A percentile compares a stretch with the other conserved stretches of the same genome.
phyloP scores from a whole-genome alignment of 1,140 invertebrate species.

The Temnothorax nylanderi region DNA sequence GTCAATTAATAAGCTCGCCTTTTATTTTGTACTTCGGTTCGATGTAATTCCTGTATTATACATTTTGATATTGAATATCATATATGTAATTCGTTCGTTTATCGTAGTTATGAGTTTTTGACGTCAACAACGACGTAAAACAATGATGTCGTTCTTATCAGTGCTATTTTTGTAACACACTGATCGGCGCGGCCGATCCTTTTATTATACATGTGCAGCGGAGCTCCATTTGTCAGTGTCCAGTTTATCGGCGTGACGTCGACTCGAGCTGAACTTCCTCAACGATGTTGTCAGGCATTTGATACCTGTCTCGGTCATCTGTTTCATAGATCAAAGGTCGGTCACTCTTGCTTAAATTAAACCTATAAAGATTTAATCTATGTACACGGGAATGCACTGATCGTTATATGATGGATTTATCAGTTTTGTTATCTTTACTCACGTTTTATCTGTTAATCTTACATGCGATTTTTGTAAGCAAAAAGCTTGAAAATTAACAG shows the following conservation, averaged over 20 bases:
- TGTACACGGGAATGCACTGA: background rate
- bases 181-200: background rate
- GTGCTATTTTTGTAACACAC: constrained; percentile 1
- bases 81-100: background rate
- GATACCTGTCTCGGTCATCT: constrained; percentile 11
- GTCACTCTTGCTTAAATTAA: background rate
- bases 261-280: constrained; percentile 16
- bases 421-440: background rate
- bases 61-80: background rate
- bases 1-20: background rate
- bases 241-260: constrained; percentile 14
- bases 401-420: background rate
- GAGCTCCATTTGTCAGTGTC: constrained; percentile 30
- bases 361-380: background rate
- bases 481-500: background rate
- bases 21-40: background rate
- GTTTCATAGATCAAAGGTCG: constrained; percentile 9
- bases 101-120: background rate
- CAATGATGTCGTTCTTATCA: constrained; percentile 18
- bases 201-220: constrained; percentile 27
- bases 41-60: background rate
- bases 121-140: constrained; percentile 14
- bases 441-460: background rate
- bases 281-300: constrained; percentile 5
- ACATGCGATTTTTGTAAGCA: background rate